Conservation (phyloP, 1,140 invertebrate species). For the Cheumatopsyche charites region DNA sequence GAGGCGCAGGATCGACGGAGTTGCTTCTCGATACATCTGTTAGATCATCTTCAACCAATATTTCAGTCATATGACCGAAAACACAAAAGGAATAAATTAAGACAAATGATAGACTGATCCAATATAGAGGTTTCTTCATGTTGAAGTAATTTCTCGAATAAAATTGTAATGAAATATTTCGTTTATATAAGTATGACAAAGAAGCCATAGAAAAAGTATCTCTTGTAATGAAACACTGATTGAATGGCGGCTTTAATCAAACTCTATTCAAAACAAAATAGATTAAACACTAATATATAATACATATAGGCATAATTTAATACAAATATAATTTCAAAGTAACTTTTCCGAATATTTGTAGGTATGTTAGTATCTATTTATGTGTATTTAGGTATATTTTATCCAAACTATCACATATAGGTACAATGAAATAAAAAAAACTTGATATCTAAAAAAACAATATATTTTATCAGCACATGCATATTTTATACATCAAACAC, state of each 20-base stretch:
- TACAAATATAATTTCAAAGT: no score
- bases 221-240: background rate
- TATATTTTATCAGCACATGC: background rate
- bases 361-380: no score
- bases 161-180: background rate
- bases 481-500: background rate
- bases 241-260: background rate
- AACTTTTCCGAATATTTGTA: no score
- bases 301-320: no score
- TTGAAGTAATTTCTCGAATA: background rate
- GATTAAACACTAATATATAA: no score
- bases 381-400: no score
- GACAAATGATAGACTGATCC: slow-evolving; percentile 1
- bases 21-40: slow-evolving; percentile 29
- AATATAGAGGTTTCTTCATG: background rate
- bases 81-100: background rate
- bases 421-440: background rate
- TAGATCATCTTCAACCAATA: slow-evolving; percentile 46
- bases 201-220: background rate
- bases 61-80: slow-evolving; percentile 44
- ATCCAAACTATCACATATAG: background rate
- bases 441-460: background rate
- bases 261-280: no score
- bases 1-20: slow-evolving; percentile 40
- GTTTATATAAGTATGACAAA: background rate